Percentiles rank a stretch among this genome's conserved stretches.
Conservation (phyloP, 2,888 invertebrate genomes). For the Dryocosmus kuriphilus region DNA sequence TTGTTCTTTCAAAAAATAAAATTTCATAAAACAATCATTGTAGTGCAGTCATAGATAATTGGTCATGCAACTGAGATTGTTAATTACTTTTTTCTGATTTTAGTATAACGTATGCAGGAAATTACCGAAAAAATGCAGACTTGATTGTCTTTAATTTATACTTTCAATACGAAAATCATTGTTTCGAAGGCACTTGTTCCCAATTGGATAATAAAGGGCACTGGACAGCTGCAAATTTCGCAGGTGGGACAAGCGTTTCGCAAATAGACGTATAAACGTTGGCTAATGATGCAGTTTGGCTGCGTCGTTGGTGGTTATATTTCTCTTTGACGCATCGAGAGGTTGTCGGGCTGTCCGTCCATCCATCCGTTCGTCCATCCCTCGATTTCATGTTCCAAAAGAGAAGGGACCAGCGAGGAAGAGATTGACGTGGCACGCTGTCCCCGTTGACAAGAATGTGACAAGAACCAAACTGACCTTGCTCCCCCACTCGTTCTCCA, state of each 20-base stretch:
- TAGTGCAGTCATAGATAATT: too few species aligned
- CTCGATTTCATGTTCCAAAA: conserved; percentile 61
- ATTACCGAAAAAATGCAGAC: neutral
- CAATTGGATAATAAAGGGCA: conserved; percentile 26
- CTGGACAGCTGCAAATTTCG: conserved; percentile 40
- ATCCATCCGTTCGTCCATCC: conserved; percentile 63
- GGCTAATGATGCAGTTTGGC: conserved; percentile 76
- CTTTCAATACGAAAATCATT: neutral
- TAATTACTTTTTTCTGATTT: too few species aligned
- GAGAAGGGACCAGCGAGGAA: conserved; percentile 66
- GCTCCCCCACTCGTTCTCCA: conserved; percentile 64
- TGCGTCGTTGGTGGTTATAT: conserved; percentile 74
- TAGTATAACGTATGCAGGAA: neutral
- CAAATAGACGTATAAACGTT: conserved; percentile 67
- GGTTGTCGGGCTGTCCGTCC: conserved; percentile 72
- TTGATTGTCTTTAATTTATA: neutral
- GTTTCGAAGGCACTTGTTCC: neutral
- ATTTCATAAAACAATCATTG: too few species aligned
- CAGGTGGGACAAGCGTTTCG: conserved; percentile 63
- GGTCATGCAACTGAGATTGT: too few species aligned
- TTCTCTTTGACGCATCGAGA: conserved; percentile 77
- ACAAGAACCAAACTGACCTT: conserved; percentile 74
- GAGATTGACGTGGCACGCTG: conserved; percentile 77
- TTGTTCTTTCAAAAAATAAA: too few species aligned
- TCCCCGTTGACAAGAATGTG: conserved; percentile 77